These are phyloP conservation scores for Anarhynchus alexandrinus DNA, from an alignment of 2,113 vertebrate genomes.

Conservation along the genomic window DNA sequence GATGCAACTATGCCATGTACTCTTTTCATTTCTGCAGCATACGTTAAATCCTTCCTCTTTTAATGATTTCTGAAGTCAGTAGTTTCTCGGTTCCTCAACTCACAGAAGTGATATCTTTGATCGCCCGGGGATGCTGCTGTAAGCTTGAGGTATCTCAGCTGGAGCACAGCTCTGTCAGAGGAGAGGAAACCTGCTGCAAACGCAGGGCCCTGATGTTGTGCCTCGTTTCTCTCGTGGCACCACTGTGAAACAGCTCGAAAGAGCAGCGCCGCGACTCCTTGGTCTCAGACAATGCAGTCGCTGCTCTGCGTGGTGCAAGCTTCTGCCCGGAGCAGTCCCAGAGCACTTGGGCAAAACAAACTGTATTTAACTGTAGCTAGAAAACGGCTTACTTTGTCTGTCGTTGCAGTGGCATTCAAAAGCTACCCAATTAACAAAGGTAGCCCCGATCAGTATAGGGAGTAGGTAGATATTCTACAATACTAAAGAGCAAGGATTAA, in stretches of 20 bases:
- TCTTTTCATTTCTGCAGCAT: neutral
- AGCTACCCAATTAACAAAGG: neutral
- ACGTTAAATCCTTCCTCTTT: neutral
- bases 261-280: neutral
- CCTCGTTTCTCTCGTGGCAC: neutral
- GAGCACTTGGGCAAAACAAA: neutral
- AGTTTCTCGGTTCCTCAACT: neutral
- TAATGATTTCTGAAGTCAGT: neutral
- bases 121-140: neutral
- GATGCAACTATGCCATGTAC: neutral
- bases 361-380: neutral
- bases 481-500: neutral
- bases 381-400: neutral
- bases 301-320: neutral
- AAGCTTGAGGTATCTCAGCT: neutral
- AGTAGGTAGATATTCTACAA: neutral
- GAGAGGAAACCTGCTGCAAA: neutral
- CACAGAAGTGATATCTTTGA: neutral
- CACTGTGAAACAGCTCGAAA: neutral
- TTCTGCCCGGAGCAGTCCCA: neutral
- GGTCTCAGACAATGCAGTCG: neutral
- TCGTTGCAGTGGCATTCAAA: neutral
- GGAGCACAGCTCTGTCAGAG: neutral
- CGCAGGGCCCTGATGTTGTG: neutral
- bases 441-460: neutral